Evolutionary conservation across 1,140 invertebrate genomes (phyloP), one percentile per base, ranked within the genome.

Genomic region (Musca domestica): DNA sequence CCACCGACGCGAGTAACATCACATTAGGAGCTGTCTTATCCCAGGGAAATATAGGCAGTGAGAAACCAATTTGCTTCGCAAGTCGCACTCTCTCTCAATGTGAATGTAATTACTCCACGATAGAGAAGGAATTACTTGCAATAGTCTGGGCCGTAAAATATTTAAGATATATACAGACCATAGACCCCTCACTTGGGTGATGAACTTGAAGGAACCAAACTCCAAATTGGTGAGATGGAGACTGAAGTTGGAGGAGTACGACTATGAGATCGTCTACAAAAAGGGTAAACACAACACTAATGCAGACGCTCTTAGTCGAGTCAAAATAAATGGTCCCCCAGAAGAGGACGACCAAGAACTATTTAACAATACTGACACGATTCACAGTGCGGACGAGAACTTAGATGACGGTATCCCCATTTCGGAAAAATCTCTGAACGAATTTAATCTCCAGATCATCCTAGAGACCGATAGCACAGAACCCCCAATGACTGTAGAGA

Each of bases 131-230:
- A 71, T 66, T 78, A 7, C 67, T 81, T 20, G 79, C 79, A 3
- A 78, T 83, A 7, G 71, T 87, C 2, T 83, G 76, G 73, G 77
- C 78, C 1, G 73, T 83, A 0, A 72, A 83, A 66, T 73, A 84
- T 48, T 87, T 70, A 83, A 70, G 19, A 75, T 87, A 1, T 61
- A 82, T 15, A 87, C 84, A 0, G 86, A 88, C 69, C 84, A 87
- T 70, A 74, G 75, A 70, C 81, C 84, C 0, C 70, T 87, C 19
- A 74, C 70, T 25, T 87, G 83, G 82, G 68, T 87, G 2, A 76
- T 81, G 30, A 80, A 76, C 10, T 66, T 84, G 0, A 86, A 85
- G 69, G 82, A 86, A 58, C 81, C 82, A 1, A 67, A 61, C 9
- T 73, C 70, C 17, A 68, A 72, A 67, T 66, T 81, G 2, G n/a